phyloP scores from a whole-genome alignment of 2,797 vertebrate genomes.

The Zalophus californianus region DNA sequence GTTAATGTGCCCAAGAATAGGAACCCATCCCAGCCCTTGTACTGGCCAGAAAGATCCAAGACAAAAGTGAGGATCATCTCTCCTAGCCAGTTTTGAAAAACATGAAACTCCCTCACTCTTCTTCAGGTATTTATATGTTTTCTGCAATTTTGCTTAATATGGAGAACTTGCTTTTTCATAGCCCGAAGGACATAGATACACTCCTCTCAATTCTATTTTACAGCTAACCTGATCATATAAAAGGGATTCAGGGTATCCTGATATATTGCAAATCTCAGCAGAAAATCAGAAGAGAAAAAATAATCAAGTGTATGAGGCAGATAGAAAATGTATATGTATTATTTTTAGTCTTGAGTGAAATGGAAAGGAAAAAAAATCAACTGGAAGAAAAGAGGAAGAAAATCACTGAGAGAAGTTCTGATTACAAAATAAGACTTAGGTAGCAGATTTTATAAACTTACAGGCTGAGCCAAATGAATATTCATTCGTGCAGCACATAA shows the following conservation, averaged over 20 bases:
- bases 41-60: background rate
- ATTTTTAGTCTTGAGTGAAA: background rate
- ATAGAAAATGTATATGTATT: background rate
- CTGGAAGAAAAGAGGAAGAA: background rate
- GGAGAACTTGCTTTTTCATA: background rate
- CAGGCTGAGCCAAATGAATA: background rate
- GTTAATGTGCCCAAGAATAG: background rate
- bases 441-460: slow-evolving; percentile 7
- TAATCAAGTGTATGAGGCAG: background rate
- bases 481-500: background rate
- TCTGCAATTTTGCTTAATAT: background rate
- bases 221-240: background rate
- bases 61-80: background rate
- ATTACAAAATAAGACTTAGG: background rate
- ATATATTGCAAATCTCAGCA: background rate
- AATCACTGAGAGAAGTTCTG: background rate
- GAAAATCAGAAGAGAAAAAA: background rate
- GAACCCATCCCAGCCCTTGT: background rate
- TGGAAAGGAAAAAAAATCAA: slow-evolving; percentile 41
- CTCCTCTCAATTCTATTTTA: background rate
- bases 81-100: background rate
- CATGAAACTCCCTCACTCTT: background rate
- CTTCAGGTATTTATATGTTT: background rate
- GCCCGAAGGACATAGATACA: background rate
- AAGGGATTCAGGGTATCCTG: background rate